Conservation (phyloP, 2,113 vertebrate genomes). For the Malaclemys terrapin region DNA sequence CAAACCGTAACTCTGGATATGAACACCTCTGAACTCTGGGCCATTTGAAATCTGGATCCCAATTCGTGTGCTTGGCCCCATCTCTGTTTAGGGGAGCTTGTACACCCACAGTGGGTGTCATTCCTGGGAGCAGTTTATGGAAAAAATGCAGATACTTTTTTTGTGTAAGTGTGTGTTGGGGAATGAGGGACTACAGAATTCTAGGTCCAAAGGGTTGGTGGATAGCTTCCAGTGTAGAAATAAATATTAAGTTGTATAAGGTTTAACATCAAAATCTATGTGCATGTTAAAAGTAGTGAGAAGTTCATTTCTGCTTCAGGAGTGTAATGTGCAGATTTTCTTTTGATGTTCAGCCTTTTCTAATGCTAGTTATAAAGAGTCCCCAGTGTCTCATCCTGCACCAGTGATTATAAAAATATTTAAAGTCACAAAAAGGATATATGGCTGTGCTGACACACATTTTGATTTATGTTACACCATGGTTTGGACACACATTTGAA, state of each 20-base stretch:
- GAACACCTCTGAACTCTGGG: background rate
- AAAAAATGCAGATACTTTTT: background rate
- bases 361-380: conserved; percentile 46
- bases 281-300: background rate
- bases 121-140: background rate
- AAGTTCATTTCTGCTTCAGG: background rate
- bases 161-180: background rate
- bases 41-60: background rate
- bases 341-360: conserved; percentile 39
- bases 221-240: background rate
- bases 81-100: background rate
- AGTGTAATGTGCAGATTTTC: background rate
- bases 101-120: background rate
- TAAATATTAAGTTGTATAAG: background rate
- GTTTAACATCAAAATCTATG: background rate
- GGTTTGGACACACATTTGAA: conserved; percentile 72
- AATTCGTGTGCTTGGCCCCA: background rate
- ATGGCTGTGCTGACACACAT: conserved; percentile 55
- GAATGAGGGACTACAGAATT: background rate
- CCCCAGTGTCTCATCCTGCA: conserved; percentile 37
- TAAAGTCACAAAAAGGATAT: conserved; percentile 77
- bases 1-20: background rate
- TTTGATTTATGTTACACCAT: conserved; percentile 72
- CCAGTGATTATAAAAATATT: conserved; percentile 77
- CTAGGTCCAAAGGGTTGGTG: background rate